phyloP scores from a whole-genome alignment of 2,888 invertebrate species.

The Isoperla grammatica region DNA sequence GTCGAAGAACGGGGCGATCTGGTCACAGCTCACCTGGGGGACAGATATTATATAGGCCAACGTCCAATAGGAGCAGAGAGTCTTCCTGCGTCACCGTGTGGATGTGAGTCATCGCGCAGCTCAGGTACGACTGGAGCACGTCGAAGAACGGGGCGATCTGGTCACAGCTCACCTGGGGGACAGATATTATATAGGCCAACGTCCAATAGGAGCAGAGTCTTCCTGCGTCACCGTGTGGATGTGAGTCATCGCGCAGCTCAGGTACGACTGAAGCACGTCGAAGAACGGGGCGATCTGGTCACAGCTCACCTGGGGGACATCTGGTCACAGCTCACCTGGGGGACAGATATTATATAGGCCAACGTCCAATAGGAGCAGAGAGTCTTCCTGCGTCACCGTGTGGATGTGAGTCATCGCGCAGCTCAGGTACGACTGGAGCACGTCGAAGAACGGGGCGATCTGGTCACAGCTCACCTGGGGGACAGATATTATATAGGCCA shows the following conservation, averaged over 20 bases:
- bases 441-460: conserved; percentile 66
- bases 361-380: conserved; percentile 71
- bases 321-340: no score
- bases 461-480: conserved; percentile 46
- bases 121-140: conserved; percentile 69
- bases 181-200: no score
- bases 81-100: conserved; percentile 75
- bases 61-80: conserved; percentile 71
- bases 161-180: conserved; percentile 43
- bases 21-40: conserved; percentile 44
- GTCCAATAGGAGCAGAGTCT: conserved; percentile 71
- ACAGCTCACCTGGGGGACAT: conserved; percentile 42
- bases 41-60: no score
- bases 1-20: conserved; percentile 67
- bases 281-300: conserved; percentile 66
- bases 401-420: conserved; percentile 91
- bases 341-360: no score
- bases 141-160: conserved; percentile 69
- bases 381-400: conserved; percentile 73
- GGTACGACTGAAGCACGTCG: conserved; percentile 67
- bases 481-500: no score
- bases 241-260: conserved; percentile 87
- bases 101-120: conserved; percentile 89
- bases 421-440: conserved; percentile 70
- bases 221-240: conserved; percentile 74